Evolutionary conservation across 1,140 invertebrate species (phyloP).

Genomic region (Latrodectus geometricus): DNA sequence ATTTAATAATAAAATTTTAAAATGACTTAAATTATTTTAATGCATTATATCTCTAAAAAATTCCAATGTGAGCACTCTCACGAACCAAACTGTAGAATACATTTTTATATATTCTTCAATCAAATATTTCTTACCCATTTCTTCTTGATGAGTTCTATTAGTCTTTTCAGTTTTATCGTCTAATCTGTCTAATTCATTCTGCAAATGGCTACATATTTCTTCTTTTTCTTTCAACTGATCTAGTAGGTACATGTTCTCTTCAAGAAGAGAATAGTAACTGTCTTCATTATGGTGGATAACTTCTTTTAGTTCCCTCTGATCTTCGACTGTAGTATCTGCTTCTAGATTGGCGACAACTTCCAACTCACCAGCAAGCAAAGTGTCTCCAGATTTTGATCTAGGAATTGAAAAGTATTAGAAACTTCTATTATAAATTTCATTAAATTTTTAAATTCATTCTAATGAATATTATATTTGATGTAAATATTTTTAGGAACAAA

Average conservation of each 20-base stretch:
- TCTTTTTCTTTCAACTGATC: constrained; percentile 71
- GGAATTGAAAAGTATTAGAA: too few relatives aligned
- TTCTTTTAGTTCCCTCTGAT: constrained; percentile 11
- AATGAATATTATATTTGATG: too few relatives aligned
- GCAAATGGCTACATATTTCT: constrained; percentile 68
- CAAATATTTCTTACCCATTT: constrained; percentile 65
- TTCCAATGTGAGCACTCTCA: too few relatives aligned
- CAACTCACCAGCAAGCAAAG: neutral
- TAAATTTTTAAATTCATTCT: too few relatives aligned
- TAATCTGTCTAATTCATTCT: constrained; percentile 70
- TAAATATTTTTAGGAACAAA: too few relatives aligned
- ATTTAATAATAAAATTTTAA: too few relatives aligned
- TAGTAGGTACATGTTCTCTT: constrained; percentile 71
- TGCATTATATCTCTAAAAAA: too few relatives aligned
- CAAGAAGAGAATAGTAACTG: constrained; percentile 67
- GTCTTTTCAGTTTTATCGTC: constrained; percentile 68
- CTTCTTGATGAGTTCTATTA: constrained; percentile 66
- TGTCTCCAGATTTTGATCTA: constrained; percentile 53
- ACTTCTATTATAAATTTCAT: too few relatives aligned
- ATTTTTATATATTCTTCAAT: neutral
- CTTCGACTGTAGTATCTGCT: neutral
- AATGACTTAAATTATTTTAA: too few relatives aligned
- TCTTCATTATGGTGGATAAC: constrained; percentile 46
- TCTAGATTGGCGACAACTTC: constrained; percentile 9
- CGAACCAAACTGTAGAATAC: neutral